Conservation (phyloP, 2,113 vertebrate species). For the Isurus oxyrinchus region DNA sequence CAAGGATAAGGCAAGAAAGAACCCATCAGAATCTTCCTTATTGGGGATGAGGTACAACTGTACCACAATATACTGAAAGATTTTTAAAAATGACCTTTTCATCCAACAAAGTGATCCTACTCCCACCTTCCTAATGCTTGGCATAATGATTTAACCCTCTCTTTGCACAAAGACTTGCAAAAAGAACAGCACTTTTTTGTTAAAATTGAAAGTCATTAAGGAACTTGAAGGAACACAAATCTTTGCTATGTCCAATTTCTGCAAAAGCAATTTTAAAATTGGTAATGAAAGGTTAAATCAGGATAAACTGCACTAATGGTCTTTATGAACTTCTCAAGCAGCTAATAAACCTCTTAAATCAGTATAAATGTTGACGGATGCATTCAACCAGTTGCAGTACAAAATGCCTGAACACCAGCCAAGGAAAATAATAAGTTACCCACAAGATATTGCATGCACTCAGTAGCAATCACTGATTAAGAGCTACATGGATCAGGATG, state of each 20-base stretch:
- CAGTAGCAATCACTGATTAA: not conserved
- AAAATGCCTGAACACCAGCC: not conserved
- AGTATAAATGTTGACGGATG: not conserved
- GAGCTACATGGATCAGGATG: not conserved
- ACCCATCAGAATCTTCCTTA: not conserved
- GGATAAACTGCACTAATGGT: not conserved
- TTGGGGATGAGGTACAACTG: not conserved
- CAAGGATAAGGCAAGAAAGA: not conserved
- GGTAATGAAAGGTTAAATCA: not conserved
- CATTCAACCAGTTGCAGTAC: not conserved
- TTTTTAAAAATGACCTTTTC: not conserved
- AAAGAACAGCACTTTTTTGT: no score
- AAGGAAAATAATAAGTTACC: not conserved
- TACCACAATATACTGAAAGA: not conserved
- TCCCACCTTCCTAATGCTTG: not conserved
- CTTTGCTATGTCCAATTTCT: not conserved
- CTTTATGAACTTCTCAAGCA: not conserved
- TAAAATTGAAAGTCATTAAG: not conserved
- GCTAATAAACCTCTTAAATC: not conserved
- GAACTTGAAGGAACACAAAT: not conserved
- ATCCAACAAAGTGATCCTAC: not conserved
- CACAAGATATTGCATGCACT: not conserved
- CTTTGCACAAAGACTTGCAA: not conserved
- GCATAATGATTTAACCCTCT: not conserved
- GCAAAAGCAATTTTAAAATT: not conserved